Evolutionary conservation across 2,888 invertebrate species (phyloP).

Genomic region (Macrophya annulata): DNA sequence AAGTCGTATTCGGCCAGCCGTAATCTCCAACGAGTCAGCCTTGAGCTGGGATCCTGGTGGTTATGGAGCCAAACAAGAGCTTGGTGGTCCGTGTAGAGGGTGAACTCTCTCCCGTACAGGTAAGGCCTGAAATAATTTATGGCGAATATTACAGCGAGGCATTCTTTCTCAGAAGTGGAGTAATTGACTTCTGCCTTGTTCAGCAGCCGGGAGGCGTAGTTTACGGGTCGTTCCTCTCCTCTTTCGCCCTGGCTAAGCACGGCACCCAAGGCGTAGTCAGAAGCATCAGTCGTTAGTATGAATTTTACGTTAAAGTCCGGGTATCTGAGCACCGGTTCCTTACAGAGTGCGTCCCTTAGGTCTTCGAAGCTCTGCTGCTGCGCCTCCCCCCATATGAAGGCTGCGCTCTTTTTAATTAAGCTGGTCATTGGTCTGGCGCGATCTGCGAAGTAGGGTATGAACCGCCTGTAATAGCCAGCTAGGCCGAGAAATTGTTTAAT

Average conservation of each 20-base stretch:
- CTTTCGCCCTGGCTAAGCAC: conserved; percentile 5
- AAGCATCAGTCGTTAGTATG: background rate
- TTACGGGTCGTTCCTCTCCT: background rate
- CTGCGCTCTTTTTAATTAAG: background rate
- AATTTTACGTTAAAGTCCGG: background rate
- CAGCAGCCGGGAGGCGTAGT: background rate
- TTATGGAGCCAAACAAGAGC: conserved; percentile 17
- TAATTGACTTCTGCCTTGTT: background rate
- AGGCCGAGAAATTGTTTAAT: conserved; percentile 16
- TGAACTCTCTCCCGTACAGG: background rate
- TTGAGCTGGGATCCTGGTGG: background rate
- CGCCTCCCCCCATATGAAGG: conserved; percentile 7
- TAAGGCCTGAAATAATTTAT: background rate
- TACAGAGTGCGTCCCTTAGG: background rate
- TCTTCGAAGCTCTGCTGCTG: conserved; percentile 9
- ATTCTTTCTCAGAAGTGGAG: background rate
- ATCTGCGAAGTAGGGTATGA: background rate
- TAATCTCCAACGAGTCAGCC: background rate
- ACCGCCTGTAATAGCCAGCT: conserved; percentile 6
- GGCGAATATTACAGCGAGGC: background rate
- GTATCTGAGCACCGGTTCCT: conserved; percentile 1
- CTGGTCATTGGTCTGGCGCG: conserved; percentile 1
- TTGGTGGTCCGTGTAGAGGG: conserved; percentile 18
- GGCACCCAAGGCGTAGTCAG: background rate
- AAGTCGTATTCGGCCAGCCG: background rate